These are phyloP conservation scores for Phrixothrix hirtus DNA, from an alignment of 2,888 invertebrate genomes.

Conservation along the genomic window DNA sequence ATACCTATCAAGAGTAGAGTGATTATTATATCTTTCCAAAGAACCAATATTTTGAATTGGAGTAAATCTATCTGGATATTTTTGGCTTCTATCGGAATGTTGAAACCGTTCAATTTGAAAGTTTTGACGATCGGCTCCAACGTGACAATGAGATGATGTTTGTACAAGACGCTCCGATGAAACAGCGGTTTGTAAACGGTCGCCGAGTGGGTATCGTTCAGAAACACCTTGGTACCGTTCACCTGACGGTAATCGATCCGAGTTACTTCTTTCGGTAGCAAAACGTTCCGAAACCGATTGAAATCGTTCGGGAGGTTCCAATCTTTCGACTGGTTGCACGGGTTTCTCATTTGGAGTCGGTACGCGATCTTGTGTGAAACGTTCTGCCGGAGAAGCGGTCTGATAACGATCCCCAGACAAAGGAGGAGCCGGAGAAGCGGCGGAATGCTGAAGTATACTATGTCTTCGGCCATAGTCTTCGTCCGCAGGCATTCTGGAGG, in stretches of 20 bases:
- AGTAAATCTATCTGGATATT: conserved; percentile 39
- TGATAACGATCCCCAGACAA: conserved; percentile 41
- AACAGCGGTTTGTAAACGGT: conserved; percentile 55
- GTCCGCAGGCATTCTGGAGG: conserved; percentile 64
- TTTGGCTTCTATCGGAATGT: conserved; percentile 33
- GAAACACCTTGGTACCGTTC: conserved; percentile 52
- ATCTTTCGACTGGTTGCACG: conserved; percentile 27
- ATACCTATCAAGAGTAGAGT: conserved; percentile 43
- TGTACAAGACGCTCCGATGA: conserved; percentile 51
- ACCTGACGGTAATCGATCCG: conserved; percentile 51
- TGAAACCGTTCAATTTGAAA: conserved; percentile 45
- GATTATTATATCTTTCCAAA: conserved; percentile 49
- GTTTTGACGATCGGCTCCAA: conserved; percentile 26
- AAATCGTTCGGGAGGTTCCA: conserved; percentile 38
- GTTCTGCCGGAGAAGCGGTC: conserved; percentile 36
- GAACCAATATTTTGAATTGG: conserved; percentile 43
- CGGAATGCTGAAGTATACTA: conserved; percentile 44
- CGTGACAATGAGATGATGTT: conserved; percentile 37
- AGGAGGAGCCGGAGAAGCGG: conserved; percentile 42
- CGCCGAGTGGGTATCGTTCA: conserved; percentile 54
- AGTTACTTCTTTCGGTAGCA: conserved; percentile 48
- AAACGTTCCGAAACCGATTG: conserved; percentile 39
- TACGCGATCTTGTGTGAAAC: conserved; percentile 32
- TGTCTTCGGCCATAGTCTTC: conserved; percentile 55
- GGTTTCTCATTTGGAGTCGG: conserved; percentile 19